Percentiles rank a stretch among this genome's conserved stretches.
These are phyloP conservation scores for Anguilla marmorata DNA, from an alignment of 2,797 vertebrate genomes.

Conservation along the genomic window DNA sequence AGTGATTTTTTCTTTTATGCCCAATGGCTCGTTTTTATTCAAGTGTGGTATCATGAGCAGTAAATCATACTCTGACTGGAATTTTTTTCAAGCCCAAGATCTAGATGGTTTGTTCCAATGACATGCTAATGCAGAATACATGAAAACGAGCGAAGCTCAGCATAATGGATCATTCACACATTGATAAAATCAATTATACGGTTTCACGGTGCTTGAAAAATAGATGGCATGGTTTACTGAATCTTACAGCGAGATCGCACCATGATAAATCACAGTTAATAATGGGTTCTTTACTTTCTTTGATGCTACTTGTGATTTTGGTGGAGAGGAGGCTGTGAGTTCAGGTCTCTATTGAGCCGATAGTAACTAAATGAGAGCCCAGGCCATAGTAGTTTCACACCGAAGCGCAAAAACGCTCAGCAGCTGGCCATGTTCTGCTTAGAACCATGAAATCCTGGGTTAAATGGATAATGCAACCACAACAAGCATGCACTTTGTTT, in stretches of 20 bases:
- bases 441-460: neutral
- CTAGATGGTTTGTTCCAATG: slow-evolving; percentile 46
- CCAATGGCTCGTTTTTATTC: slow-evolving; percentile 50
- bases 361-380: slow-evolving; percentile 28
- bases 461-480: slow-evolving; percentile 11
- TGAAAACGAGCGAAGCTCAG: slow-evolving; percentile 63
- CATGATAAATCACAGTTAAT: slow-evolving; percentile 66
- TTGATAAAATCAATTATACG: slow-evolving; percentile 72
- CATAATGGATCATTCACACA: slow-evolving; percentile 64
- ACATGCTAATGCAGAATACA: slow-evolving; percentile 54
- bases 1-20: slow-evolving; percentile 31
- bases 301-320: slow-evolving; percentile 40
- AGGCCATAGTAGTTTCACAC: neutral
- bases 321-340: neutral
- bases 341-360: neutral
- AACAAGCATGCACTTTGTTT: neutral
- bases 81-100: slow-evolving; percentile 47
- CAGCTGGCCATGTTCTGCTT: neutral
- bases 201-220: slow-evolving; percentile 65
- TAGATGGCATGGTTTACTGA: slow-evolving; percentile 70
- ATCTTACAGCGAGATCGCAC: slow-evolving; percentile 64
- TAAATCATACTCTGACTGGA: slow-evolving; percentile 35
- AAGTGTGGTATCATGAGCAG: slow-evolving; percentile 45
- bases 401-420: neutral
- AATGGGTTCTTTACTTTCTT: slow-evolving; percentile 64